Evolutionary conservation across 2,113 vertebrate genomes (phyloP), one percentile per base, ranked within the genome.

Genomic region (Cottus gobio): DNA sequence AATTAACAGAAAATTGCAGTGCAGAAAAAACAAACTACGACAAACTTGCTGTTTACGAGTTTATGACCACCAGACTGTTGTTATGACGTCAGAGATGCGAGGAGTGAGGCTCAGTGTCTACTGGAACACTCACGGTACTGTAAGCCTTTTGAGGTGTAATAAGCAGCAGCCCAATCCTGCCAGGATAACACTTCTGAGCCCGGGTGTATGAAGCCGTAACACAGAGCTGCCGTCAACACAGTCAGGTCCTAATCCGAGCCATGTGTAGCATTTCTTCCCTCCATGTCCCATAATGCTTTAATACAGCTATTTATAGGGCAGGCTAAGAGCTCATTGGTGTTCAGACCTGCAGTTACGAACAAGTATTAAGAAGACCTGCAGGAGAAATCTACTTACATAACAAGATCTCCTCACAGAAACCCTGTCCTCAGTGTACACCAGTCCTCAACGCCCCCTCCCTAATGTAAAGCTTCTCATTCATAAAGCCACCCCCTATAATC

Each of bases 281-380:
- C 80, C 26, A 60, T 69, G 68, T 81, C 73, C 63, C 28, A 0
- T 34, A 34, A 34, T 76, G 61, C 78, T 39, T 46, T 92, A 93
- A 91, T 90, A 71, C 90, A 64, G 60, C 82, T 94, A 93, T 93
- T 92, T 90, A 90, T 88, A 94, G 88, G 37, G 13, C 26, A 44
- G 28, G 48, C 44, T 69, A 52, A 81, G 58, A 30, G 50, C 68
- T 74, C 36, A 44, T 79, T 73, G n/a, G 63, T 70, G 39, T 75
- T 85, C 30, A 71, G 71, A 62, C 10, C 9, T 30, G 12, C 83
- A 20, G 54, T 67, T 63, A 34, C 85, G 76, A 74, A 87, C 69
- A 56, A 76, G 75, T 39, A 28, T 79, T 86, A 80, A 58, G 63
- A 52, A 57, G 79, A 86, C 74, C 52, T 64, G 75, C 50, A 78